A percentile compares a stretch with the other conserved stretches of the same genome.
Evolutionary conservation across 1,140 invertebrate genomes (phyloP).

Genomic region (Brachystomella parvula): DNA sequence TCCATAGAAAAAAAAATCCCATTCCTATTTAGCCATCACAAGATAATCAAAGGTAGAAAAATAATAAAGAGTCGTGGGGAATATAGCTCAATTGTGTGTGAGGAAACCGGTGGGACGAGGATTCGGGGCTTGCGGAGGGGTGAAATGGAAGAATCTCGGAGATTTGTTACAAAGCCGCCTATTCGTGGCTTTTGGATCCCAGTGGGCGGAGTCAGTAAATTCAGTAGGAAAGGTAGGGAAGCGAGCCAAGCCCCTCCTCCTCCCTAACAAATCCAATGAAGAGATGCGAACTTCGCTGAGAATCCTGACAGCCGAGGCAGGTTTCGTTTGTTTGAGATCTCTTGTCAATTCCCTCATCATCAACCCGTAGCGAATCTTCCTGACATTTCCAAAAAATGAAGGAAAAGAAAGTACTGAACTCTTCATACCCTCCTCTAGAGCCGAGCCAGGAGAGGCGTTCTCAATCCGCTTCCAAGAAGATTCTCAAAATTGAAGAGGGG

Average conservation of each 20-base stretch:
- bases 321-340: constrained; percentile 25
- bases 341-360: constrained; percentile 39
- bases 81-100: constrained; percentile 31
- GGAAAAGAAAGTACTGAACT: neutral
- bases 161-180: neutral
- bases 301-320: constrained; percentile 3
- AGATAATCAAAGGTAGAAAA: constrained; percentile 20
- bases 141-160: constrained; percentile 1
- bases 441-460: neutral
- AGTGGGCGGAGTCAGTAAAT: neutral
- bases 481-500: constrained; percentile 1
- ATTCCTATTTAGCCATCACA: constrained; percentile 20
- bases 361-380: constrained; percentile 37
- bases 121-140: neutral
- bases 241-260: neutral
- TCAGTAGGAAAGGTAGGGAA: neutral
- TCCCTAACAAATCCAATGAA: constrained; percentile 29
- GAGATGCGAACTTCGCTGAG: constrained; percentile 29
- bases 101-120: neutral
- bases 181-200: neutral
- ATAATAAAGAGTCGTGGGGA: constrained; percentile 33
- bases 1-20: neutral
- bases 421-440: constrained; percentile 2
- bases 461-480: neutral
- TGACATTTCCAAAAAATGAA: constrained; percentile 36